phyloP scores from a whole-genome alignment of 2,113 vertebrate genomes.

The Periophthalmus modestus region DNA sequence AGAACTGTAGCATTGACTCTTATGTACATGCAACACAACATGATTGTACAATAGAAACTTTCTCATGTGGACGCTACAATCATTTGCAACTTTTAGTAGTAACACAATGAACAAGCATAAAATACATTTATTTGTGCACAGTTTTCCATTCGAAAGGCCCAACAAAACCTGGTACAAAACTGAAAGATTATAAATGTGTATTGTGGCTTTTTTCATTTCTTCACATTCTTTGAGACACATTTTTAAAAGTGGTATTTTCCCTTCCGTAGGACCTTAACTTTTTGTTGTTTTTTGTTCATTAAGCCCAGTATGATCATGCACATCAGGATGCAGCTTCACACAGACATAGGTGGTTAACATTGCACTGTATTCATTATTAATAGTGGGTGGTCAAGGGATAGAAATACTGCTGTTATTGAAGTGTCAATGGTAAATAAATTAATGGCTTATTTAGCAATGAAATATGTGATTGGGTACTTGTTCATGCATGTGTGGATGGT shows the following conservation, averaged over 20 bases:
- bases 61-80: conserved; percentile 83
- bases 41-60: conserved; percentile 87
- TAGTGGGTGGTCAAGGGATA: conserved; percentile 40
- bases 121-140: conserved; percentile 83
- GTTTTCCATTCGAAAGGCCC: conserved; percentile 78
- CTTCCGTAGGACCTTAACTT: neutral
- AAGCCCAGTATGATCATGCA: conserved; percentile 86
- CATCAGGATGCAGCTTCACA: conserved; percentile 77
- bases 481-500: conserved; percentile 43
- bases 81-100: conserved; percentile 77
- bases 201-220: conserved; percentile 36
- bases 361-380: conserved; percentile 28
- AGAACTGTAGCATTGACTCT: conserved; percentile 79
- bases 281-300: conserved; percentile 26
- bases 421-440: conserved; percentile 30
- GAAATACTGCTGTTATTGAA: conserved; percentile 21
- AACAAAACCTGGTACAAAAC: conserved; percentile 60
- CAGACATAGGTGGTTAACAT: conserved; percentile 30
- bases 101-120: conserved; percentile 79
- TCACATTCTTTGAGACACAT: conserved; percentile 13
- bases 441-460: conserved; percentile 20
- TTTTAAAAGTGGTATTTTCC: neutral
- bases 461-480: conserved; percentile 28
- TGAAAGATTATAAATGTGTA: conserved; percentile 52
- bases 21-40: conserved; percentile 98